Evolutionary conservation across 2,797 vertebrate species (phyloP).

Genomic region (Falco naumanni): DNA sequence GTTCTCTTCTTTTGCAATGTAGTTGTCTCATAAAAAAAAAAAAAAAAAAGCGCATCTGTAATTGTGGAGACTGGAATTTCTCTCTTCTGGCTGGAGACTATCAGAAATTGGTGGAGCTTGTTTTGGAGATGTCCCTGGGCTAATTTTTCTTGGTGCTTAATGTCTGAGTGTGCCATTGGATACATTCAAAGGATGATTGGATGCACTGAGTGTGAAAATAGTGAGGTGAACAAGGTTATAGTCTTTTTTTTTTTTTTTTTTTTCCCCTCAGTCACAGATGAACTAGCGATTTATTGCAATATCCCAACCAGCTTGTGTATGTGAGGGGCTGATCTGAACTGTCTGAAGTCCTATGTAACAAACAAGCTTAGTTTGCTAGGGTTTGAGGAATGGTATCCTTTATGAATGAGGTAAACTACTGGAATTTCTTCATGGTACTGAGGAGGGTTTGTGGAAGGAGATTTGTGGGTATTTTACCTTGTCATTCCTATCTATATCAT

Average conservation of each 20-base stretch:
- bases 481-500: background rate
- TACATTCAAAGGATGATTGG: background rate
- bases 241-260: background rate
- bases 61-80: background rate
- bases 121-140: background rate
- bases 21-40: rapidly evolving
- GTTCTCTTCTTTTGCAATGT: background rate
- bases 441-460: background rate
- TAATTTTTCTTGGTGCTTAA: background rate
- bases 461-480: background rate
- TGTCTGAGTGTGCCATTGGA: background rate
- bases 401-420: background rate
- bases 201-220: background rate
- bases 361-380: background rate
- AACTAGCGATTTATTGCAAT: background rate
- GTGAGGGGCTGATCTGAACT: background rate
- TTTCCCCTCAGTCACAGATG: background rate
- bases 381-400: background rate
- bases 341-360: background rate
- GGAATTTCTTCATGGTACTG: background rate
- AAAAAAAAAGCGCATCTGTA: background rate
- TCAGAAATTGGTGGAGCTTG: background rate
- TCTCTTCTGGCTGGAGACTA: background rate
- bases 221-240: background rate
- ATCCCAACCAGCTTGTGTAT: background rate